Evolutionary conservation across 2,888 invertebrate genomes (phyloP), one percentile per base, ranked within the genome.

Genomic region (Eupithecia tripunctaria): DNA sequence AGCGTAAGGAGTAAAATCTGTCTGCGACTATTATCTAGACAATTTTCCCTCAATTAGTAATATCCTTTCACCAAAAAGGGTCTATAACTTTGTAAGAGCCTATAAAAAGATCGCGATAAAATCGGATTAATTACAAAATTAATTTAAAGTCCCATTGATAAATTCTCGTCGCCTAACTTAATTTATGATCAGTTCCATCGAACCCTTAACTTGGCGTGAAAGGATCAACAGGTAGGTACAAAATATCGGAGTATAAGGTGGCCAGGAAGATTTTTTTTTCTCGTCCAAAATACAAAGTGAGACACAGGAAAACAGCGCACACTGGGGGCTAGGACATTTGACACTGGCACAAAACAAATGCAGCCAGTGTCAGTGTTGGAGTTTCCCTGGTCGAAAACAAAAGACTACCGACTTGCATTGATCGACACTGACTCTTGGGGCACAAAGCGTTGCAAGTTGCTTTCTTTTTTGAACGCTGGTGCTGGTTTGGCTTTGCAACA

Each of bases 261-360:
- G 21, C 29, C 65, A 70, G 70, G 71, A 71, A 60, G 63, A 25
- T 32, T 29, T 75, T 66, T 72, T 74, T 70, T 68, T 62, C 63
- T 60, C 47, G 59, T 71, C 56, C 47, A 21, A 65, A 70, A 68
- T 75, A 73, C 76, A 75, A 73, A 75, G 71, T 68, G 71, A 41
- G 43, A 67, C 68, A 36, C 36, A 66, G 59, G 29, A 66, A 67
- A 64, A 68, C 69, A 77, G 81, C 81, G 80, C 51, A 21, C 56
- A 25, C 25, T 81, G 70, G 74, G 76, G 81, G 79, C 83, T 78
- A 80, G 78, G 82, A 83, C 83, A 82, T 84, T 86, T 87, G 89
- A 88, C 86, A 85, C 84, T 76, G 76, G 80, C 82, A 85, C 84
- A 87, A 86, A 88, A 86, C 85, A 85, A 84, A 80, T 78, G 81